Conservation (phyloP, 2,797 vertebrate genomes). For the Pangasius macronema region DNA sequence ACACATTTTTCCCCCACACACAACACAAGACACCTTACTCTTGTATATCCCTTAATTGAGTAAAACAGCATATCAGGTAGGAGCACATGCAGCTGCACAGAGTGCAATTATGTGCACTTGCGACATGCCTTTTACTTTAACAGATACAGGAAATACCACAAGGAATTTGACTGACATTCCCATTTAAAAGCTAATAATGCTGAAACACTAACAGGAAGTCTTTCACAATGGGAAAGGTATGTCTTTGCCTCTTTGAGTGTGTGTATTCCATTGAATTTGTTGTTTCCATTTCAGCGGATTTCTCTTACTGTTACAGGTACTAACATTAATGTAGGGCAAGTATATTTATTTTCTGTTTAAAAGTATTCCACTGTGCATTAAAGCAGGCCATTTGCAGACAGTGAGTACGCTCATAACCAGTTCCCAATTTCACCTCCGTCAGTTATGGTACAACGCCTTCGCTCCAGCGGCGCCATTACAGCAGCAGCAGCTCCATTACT, state of each 20-base stretch:
- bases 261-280: too few species aligned
- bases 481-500: neutral
- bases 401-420: neutral
- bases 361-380: neutral
- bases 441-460: neutral
- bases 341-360: neutral
- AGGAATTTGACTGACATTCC: neutral
- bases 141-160: neutral
- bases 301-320: neutral
- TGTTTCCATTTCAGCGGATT: neutral
- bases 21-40: neutral
- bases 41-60: neutral
- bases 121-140: constrained; percentile 32
- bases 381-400: neutral
- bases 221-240: constrained; percentile 28
- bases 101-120: neutral
- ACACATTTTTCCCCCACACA: neutral
- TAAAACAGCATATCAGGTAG: neutral
- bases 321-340: neutral
- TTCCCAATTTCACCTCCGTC: neutral
- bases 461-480: too few species aligned
- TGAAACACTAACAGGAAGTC: neutral
- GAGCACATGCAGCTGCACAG: constrained; percentile 31
- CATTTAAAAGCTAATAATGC: neutral
- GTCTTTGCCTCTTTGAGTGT: neutral